Evolutionary conservation across 2,113 vertebrate species (phyloP).

Genomic region (Macquaria australasica): DNA sequence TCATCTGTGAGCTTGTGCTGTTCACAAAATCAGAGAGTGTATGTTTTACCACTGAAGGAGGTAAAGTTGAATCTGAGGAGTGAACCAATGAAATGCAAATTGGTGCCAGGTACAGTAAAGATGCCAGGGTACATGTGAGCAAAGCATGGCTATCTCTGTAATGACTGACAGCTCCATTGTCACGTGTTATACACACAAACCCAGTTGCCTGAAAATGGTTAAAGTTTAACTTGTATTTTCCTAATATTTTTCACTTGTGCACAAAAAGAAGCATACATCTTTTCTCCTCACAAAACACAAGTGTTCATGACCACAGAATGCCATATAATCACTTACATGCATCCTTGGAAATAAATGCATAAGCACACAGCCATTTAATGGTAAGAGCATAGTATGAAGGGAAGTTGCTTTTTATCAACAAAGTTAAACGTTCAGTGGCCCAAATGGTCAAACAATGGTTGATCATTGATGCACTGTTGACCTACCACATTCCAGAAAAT

Average conservation of each 20-base stretch:
- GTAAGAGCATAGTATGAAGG: not conserved
- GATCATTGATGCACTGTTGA: slow-evolving; percentile 58
- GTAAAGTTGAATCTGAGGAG: not conserved
- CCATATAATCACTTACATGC: not conserved
- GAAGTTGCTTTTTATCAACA: not conserved
- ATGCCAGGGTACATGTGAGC: slow-evolving; percentile 33
- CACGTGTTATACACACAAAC: slow-evolving; percentile 30
- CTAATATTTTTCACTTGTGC: not conserved
- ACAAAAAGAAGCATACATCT: not conserved
- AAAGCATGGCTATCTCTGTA: slow-evolving; percentile 21
- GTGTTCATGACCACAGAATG: not conserved
- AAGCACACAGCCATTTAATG: not conserved
- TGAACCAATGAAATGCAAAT: not conserved
- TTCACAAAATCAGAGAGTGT: not conserved
- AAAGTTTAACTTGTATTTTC: slow-evolving; percentile 44
- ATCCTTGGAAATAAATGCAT: not conserved
- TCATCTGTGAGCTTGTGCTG: not conserved
- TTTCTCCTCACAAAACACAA: not conserved
- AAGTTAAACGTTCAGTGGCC: slow-evolving; percentile 31
- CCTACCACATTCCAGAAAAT: slow-evolving; percentile 22
- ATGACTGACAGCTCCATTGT: slow-evolving; percentile 11
- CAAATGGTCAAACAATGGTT: slow-evolving; percentile 34
- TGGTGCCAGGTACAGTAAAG: too few species aligned
- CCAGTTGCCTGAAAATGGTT: slow-evolving; percentile 26
- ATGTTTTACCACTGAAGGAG: not conserved